Percentiles rank a stretch among this genome's conserved stretches.
Evolutionary conservation across 2,797 vertebrate genomes (phyloP).

Genomic region (Esox masquinongy): DNA sequence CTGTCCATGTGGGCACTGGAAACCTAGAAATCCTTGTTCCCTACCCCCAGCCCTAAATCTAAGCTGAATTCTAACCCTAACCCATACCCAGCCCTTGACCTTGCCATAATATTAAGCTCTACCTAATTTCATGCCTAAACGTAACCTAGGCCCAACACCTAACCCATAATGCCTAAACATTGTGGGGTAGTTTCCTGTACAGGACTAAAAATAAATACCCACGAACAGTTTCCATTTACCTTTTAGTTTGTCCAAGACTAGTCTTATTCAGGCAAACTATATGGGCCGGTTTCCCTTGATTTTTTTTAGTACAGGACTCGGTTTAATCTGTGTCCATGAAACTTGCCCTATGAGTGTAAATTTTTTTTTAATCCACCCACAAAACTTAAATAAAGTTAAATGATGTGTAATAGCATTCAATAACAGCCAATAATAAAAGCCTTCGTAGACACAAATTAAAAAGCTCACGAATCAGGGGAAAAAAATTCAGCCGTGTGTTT

Average conservation of each 20-base stretch:
- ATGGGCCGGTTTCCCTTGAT: too few relatives aligned
- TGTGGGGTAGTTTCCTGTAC: too few relatives aligned
- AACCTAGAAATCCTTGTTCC: too few relatives aligned
- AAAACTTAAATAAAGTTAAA: neutral
- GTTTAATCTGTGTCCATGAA: too few relatives aligned
- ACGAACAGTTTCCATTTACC: neutral
- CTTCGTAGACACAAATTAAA: neutral
- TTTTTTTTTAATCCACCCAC: too few relatives aligned
- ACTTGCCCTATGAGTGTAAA: too few relatives aligned
- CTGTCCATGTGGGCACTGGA: too few relatives aligned
- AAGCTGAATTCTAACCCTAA: neutral
- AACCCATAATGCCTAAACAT: too few relatives aligned
- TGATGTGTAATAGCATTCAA: neutral
- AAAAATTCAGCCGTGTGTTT: conserved; percentile 21
- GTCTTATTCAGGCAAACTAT: neutral
- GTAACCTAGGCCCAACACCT: neutral
- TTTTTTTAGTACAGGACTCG: too few relatives aligned
- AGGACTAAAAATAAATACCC: neutral
- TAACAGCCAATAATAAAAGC: neutral
- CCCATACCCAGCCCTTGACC: neutral
- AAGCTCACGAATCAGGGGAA: neutral
- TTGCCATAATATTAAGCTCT: too few relatives aligned
- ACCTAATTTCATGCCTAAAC: neutral
- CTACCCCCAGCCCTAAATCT: too few relatives aligned
- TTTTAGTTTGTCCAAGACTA: neutral